Evolutionary conservation across 1,140 invertebrate species (phyloP).

Genomic region (Drosophila kanapiae): DNA sequence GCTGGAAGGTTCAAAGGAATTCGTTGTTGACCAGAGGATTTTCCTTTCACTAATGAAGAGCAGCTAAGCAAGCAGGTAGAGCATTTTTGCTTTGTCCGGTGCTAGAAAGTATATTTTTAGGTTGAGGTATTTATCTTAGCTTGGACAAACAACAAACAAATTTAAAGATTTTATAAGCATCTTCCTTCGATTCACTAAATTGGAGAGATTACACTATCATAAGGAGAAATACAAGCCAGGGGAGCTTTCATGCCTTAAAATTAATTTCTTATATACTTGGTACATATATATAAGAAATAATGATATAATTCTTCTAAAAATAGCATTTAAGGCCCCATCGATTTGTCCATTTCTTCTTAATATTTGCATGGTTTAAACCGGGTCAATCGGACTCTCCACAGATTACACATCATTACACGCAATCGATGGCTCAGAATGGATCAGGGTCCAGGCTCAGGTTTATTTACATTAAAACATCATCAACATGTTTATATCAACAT

Average conservation of each 20-base stretch:
- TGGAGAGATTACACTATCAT: no score
- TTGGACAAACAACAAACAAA: no score
- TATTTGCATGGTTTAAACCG: conserved; percentile 31
- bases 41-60: neutral
- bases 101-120: neutral
- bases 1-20: neutral
- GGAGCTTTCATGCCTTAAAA: no score
- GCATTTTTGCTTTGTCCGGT: neutral
- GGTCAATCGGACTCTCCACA: conserved; percentile 42
- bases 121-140: neutral
- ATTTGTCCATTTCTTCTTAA: neutral
- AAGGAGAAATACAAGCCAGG: no score
- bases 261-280: no score
- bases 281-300: neutral
- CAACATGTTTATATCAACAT: conserved; percentile 84
- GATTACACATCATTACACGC: conserved; percentile 78
- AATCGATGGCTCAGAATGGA: conserved; percentile 25
- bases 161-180: no score
- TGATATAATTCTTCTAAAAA: neutral
- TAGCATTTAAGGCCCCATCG: neutral
- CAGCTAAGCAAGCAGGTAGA: neutral
- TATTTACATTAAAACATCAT: conserved; percentile 84
- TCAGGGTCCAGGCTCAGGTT: conserved; percentile 43
- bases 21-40: neutral
- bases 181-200: no score